Base-by-base conservation (phyloP, 2,888 invertebrate genomes). In the Chrysodeixis includens region DNA sequence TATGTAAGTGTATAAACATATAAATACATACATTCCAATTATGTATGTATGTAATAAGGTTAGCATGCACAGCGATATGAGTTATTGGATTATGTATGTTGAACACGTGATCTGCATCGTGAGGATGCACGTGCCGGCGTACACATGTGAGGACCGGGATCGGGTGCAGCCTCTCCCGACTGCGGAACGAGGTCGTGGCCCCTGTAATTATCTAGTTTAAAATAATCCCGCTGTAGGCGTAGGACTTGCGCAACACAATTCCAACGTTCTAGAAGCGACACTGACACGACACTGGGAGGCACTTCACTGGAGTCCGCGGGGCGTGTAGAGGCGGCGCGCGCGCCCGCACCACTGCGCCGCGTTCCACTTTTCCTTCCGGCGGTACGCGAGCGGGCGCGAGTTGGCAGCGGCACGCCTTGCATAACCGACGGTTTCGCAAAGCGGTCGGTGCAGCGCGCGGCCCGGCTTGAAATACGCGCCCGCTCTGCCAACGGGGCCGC, bases 301-400 rank as follows among this genome's bases (percentile, higher is more conserved):
- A 93, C 93, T 93, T 88, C 91, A 94, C 93, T 90, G 89, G 87
- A 81, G 84, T 83, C 80, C 89, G 89, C 90, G 90, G 86, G 85
- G 92, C 94, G 94, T 94, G 94, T 85, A 91, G 88, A 90, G 88
- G 82, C 91, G 93, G 90, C 92, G 94, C 93, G 92, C 90, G 93
- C 93, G 92, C 90, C 89, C 90, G 88, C 86, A 86, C 91, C 94
- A 94, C 93, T 94, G 94, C 93, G 92, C 83, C 89, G 90, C 93
- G 94, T 93, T 95, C 95, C 93, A 95, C 94, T 95, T 94, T 94
- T 94, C 93, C 94, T 94, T 94, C 94, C 95, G 94, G 92, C 94
- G 93, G 92, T 84, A 89, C 87, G 86, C 88, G 90, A 87, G 86
- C 87, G 86, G 89, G 83, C 85, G 90, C 93, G 93, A 93, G 93